A percentile compares a stretch with the other conserved stretches of the same genome.
phyloP scores from a whole-genome alignment of 2,113 vertebrate species.

The Myodes glareolus region DNA sequence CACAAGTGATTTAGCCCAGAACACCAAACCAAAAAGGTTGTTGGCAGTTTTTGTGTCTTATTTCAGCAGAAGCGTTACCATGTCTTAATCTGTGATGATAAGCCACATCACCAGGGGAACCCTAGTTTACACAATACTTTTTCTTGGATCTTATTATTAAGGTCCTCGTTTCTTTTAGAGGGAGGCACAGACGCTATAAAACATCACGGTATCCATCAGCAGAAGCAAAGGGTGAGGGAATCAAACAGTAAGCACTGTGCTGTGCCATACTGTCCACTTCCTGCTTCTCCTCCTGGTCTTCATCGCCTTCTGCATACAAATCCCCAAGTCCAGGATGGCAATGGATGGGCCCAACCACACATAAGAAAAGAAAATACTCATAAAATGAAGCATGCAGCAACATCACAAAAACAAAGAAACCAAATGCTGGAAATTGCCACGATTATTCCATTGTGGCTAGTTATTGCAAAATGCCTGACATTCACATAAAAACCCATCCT shows the following conservation, averaged over 20 bases:
- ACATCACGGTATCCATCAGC: slow-evolving; percentile 55
- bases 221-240: slow-evolving; percentile 12
- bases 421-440: slow-evolving; percentile 71
- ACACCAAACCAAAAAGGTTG: background rate
- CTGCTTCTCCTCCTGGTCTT: slow-evolving; percentile 51
- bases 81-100: slow-evolving; percentile 11
- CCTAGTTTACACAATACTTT: slow-evolving; percentile 50
- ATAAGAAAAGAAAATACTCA: slow-evolving; percentile 71
- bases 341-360: slow-evolving; percentile 63
- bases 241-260: slow-evolving; percentile 31
- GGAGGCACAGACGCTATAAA: slow-evolving; percentile 51
- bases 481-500: slow-evolving; percentile 74
- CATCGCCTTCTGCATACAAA: slow-evolving; percentile 60
- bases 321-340: slow-evolving; percentile 55
- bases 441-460: slow-evolving; percentile 74
- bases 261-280: slow-evolving; percentile 30
- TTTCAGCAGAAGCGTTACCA: slow-evolving; percentile 49
- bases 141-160: background rate
- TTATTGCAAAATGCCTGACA: slow-evolving; percentile 79
- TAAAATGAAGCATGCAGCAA: slow-evolving; percentile 75
- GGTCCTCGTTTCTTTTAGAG: background rate
- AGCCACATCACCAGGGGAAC: slow-evolving; percentile 4
- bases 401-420: slow-evolving; percentile 77
- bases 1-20: background rate
- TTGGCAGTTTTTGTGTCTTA: slow-evolving; percentile 43